Conservation (phyloP, 2,797 vertebrate species). For the Protosalanx chinensis region DNA sequence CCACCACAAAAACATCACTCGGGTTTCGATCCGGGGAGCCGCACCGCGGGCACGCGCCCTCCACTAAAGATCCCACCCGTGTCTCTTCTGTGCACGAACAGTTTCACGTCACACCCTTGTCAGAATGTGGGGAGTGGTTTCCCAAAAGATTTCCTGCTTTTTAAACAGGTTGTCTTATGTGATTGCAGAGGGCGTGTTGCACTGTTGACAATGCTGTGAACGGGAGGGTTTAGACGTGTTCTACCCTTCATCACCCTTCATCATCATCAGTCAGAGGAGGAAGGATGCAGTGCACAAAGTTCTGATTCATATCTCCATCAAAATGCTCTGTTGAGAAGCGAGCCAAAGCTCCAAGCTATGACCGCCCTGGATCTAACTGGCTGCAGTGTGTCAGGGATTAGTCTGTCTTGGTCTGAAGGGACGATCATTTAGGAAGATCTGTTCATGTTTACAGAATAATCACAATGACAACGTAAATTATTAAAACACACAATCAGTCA, state of each 20-base stretch:
- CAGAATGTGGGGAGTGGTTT: too few species aligned
- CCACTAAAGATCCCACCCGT: neutral
- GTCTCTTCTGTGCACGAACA: too few species aligned
- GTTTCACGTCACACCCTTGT: too few species aligned
- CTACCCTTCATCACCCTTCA: neutral
- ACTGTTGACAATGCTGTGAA: neutral
- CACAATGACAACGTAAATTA: neutral
- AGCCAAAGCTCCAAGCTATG: neutral
- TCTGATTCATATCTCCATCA: neutral
- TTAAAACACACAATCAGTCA: neutral
- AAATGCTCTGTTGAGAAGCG: neutral
- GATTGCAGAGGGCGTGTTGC: neutral
- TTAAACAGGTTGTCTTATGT: neutral
- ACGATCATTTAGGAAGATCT: neutral
- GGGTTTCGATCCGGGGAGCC: neutral
- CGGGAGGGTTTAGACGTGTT: neutral
- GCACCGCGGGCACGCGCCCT: neutral
- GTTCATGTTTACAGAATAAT: neutral
- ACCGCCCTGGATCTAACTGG: conserved; percentile 41
- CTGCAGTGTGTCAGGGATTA: conserved; percentile 42
- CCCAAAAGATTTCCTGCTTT: too few species aligned
- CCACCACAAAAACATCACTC: neutral
- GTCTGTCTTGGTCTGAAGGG: neutral
- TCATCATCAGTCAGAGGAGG: neutral
- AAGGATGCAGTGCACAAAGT: neutral